Evolutionary conservation across 2,113 vertebrate species (phyloP).

Genomic region (Ibidorhyncha struthersii): DNA sequence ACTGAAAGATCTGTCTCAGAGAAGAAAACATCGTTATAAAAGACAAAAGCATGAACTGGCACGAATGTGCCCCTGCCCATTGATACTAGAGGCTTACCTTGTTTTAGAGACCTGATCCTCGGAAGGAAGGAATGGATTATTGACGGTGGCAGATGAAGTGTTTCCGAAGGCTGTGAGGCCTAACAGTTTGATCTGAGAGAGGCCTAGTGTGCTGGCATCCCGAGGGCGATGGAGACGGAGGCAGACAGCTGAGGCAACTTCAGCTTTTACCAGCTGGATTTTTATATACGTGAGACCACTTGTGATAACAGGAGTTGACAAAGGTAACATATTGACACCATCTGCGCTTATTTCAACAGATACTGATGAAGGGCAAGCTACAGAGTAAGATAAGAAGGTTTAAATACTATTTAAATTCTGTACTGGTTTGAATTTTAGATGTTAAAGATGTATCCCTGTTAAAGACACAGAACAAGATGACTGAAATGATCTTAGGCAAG

Average conservation of each 20-base stretch:
- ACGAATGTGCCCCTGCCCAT: background rate
- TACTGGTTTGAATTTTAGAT: background rate
- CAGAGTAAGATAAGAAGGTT: slow-evolving; percentile 2
- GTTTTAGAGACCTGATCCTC: slow-evolving; percentile 99
- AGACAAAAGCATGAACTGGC: background rate
- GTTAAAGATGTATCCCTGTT: background rate
- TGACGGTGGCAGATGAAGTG: slow-evolving; percentile 96
- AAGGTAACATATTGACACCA: slow-evolving; percentile 95
- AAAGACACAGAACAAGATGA: background rate
- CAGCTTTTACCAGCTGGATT: slow-evolving; percentile 97
- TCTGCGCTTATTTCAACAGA: slow-evolving; percentile 98
- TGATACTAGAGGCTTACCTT: slow-evolving; percentile 75
- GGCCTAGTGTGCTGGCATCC: slow-evolving; percentile 94
- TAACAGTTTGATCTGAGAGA: slow-evolving; percentile 96
- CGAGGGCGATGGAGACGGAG: slow-evolving; percentile 93
- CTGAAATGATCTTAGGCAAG: background rate
- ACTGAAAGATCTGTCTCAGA: background rate
- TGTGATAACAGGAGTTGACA: slow-evolving; percentile 95
- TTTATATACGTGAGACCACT: slow-evolving; percentile 98
- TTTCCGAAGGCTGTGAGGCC: slow-evolving; percentile 97
- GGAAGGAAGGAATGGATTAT: slow-evolving; percentile 97
- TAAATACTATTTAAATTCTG: background rate
- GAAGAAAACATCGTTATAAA: background rate
- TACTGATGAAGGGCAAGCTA: slow-evolving; percentile 96
- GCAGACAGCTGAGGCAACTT: slow-evolving; percentile 96